A percentile compares a stretch with the other conserved stretches of the same genome.
Evolutionary conservation across 2,113 vertebrate species (phyloP).

Genomic region (Halcyon malimbica): DNA sequence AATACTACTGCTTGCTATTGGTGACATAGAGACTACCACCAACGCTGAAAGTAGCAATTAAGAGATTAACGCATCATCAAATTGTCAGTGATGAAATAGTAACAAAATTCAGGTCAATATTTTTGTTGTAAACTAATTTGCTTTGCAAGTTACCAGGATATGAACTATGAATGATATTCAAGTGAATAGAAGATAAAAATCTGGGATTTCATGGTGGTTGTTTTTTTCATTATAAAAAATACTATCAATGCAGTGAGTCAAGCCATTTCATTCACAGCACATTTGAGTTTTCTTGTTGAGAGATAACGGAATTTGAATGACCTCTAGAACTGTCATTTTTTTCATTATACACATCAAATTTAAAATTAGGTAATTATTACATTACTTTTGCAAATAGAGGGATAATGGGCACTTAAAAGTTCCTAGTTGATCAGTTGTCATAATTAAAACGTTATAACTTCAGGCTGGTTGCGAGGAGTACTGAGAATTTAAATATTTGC

Average conservation of each 20-base stretch:
- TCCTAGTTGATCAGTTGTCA: neutral
- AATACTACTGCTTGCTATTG: neutral
- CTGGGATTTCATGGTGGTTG: neutral
- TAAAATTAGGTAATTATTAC: neutral
- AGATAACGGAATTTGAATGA: neutral
- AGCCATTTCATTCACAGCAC: neutral
- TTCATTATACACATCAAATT: neutral
- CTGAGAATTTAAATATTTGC: neutral
- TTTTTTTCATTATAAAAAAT: neutral
- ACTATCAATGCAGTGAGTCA: neutral
- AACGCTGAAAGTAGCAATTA: neutral
- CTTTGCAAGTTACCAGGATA: neutral
- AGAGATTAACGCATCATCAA: fast-evolving
- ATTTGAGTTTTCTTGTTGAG: neutral
- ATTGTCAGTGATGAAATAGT: neutral
- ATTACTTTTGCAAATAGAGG: neutral
- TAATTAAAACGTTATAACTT: neutral
- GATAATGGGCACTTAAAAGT: neutral
- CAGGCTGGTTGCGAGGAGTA: fast-evolving
- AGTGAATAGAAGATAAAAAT: neutral
- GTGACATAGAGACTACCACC: neutral
- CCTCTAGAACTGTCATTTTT: neutral
- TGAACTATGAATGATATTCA: neutral
- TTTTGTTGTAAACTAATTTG: neutral
- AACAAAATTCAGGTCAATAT: neutral